Base-by-base conservation (phyloP, 1,140 invertebrate genomes). In the Ephestia elutella region DNA sequence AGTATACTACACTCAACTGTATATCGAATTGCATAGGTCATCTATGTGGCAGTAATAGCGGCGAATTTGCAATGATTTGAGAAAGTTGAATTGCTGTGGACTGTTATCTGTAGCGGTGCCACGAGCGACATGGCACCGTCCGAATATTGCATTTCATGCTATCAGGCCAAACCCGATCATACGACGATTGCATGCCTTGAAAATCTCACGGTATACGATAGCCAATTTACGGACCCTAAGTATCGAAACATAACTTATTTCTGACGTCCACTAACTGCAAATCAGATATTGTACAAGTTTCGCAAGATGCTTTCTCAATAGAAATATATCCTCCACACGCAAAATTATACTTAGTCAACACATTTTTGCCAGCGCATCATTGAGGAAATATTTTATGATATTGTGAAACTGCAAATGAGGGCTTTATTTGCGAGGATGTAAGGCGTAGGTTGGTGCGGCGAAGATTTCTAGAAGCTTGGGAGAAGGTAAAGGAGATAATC, bases 121-220 rank as follows among this genome's bases (percentile, higher is more conserved):
- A 63, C 68, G 68, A 64, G 61, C 72, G 66, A 72, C 70, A 63
- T 73, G 71, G 65, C 70, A 73, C 75, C 63, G 60, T 58, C 63
- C 49, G 66, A 54, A 69, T 60, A 73, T 70, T 73, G 72, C 75
- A 77, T 69, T 75, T 69, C 63, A 63, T 54, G 56, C 58, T 58
- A 56, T 63, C 53, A 62, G 25, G 51, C 50, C 13, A 3, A 25
- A 20, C 50, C 17, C 49, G 20, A 20, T 50, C 17, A 13, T 15
- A 44, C 38, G 38, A 1, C 38, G 13, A 44, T 44, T 44, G 13
- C 13, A 44, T 15, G 38, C 15, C 38, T n/a, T 2, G 38, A 15
- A 9, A 17, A 44, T 44, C 38, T 44, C 38, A 44, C 38, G 38
- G 38, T 15, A n/a, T n/a, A 44, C 38, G 13, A 44, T 44, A 44